These are phyloP conservation scores for Rhodeus uyekii DNA, from an alignment of 2,797 vertebrate species.

Conservation along the genomic window DNA sequence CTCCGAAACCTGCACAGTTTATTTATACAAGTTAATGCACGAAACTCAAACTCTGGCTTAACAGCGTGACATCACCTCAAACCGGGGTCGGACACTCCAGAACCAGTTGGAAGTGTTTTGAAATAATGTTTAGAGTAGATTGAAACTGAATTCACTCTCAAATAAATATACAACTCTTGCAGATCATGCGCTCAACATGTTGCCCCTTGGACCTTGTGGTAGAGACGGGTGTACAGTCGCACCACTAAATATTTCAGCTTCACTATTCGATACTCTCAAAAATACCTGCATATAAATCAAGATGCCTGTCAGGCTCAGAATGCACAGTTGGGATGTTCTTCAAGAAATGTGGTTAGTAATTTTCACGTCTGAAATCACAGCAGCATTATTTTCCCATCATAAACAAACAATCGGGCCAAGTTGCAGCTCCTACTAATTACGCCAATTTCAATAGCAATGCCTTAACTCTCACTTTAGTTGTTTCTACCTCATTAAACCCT, in stretches of 20 bases:
- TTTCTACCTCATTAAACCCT: slow-evolving; percentile 27
- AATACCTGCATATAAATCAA: slow-evolving; percentile 37
- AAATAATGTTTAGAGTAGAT: slow-evolving; percentile 62
- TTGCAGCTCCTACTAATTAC: slow-evolving; percentile 12
- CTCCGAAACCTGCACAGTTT: slow-evolving; percentile 57
- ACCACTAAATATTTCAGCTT: slow-evolving; percentile 23
- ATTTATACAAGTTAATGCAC: slow-evolving; percentile 64
- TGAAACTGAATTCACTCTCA: slow-evolving; percentile 57
- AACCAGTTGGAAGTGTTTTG: slow-evolving; percentile 57
- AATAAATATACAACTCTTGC: slow-evolving; percentile 60
- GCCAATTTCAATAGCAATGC: slow-evolving; percentile 3
- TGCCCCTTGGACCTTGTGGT: neutral
- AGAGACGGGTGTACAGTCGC: slow-evolving; percentile 3
- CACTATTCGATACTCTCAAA: slow-evolving; percentile 29
- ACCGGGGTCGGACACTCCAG: slow-evolving; percentile 54
- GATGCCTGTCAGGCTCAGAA: slow-evolving; percentile 41
- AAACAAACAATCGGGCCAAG: slow-evolving; percentile 29
- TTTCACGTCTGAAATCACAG: slow-evolving; percentile 41
- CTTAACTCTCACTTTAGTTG: slow-evolving; percentile 34
- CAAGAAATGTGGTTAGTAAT: slow-evolving; percentile 22
- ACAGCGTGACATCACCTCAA: slow-evolving; percentile 60
- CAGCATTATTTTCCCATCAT: slow-evolving; percentile 26
- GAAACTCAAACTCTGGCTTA: slow-evolving; percentile 65
- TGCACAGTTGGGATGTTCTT: slow-evolving; percentile 30
- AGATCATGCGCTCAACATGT: slow-evolving; percentile 40